A percentile compares a stretch with the other conserved stretches of the same genome.
Evolutionary conservation across 2,797 vertebrate genomes (phyloP).

Genomic region (Mallotus villosus): DNA sequence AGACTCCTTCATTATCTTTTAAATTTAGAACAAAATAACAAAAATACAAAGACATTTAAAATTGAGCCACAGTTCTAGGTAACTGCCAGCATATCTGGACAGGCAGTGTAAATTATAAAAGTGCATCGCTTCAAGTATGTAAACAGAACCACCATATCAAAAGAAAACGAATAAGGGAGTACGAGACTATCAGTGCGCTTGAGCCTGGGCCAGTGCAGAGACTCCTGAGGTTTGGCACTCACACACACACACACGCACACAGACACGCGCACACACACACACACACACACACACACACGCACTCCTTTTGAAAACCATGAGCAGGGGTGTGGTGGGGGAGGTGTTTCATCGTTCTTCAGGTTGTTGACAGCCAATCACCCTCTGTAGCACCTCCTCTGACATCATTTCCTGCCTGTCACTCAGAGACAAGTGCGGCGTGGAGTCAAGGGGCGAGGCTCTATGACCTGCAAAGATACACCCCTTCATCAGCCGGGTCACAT

Average conservation of each 20-base stretch:
- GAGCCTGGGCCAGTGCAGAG: slow-evolving; percentile 52
- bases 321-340: slow-evolving; percentile 16
- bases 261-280: slow-evolving; percentile 7
- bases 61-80: slow-evolving; percentile 16
- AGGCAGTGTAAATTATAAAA: slow-evolving; percentile 60
- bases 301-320: slow-evolving; percentile 39
- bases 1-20: slow-evolving; percentile 45
- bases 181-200: slow-evolving; percentile 47
- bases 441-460: slow-evolving; percentile 51
- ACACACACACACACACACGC: slow-evolving; percentile 11
- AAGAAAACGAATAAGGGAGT: slow-evolving; percentile 42
- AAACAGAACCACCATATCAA: slow-evolving; percentile 70
- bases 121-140: slow-evolving; percentile 82
- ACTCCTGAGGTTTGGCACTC: slow-evolving; percentile 68
- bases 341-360: slow-evolving; percentile 31
- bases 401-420: slow-evolving; percentile 24
- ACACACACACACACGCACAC: slow-evolving; percentile 27
- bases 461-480: slow-evolving; percentile 78
- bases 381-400: slow-evolving; percentile 10
- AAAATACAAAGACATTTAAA: slow-evolving; percentile 25
- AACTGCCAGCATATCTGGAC: slow-evolving; percentile 44
- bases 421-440: slow-evolving; percentile 21
- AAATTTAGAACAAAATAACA: slow-evolving; percentile 44
- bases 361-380: slow-evolving; percentile 36
- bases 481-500: slow-evolving; percentile 77